phyloP scores from a whole-genome alignment of 2,113 vertebrate species.

The Indicator indicator region DNA sequence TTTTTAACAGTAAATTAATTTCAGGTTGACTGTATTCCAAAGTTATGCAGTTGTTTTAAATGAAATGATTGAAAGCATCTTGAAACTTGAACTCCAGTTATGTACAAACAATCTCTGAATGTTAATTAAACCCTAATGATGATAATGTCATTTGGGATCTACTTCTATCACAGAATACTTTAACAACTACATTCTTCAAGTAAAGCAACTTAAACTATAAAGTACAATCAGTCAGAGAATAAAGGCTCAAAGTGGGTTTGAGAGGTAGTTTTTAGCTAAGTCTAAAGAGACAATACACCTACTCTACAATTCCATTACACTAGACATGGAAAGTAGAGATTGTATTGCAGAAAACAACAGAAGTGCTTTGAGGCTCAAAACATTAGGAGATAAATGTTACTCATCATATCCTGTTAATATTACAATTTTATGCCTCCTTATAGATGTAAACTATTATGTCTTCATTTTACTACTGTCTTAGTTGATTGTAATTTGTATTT shows the following conservation, averaged over 20 bases:
- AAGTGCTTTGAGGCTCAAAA: not conserved
- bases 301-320: not conserved
- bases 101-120: not conserved
- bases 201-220: not conserved
- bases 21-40: fast-evolving
- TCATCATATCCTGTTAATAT: not conserved
- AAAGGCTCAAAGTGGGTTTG: not conserved
- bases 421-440: not conserved
- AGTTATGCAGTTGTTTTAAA: not conserved
- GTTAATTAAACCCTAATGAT: not conserved
- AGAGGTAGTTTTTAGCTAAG: not conserved
- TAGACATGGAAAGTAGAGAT: not conserved
- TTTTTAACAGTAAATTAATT: not conserved
- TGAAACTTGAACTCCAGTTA: not conserved
- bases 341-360: not conserved
- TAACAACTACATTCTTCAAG: not conserved
- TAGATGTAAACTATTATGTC: not conserved
- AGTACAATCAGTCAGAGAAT: not conserved
- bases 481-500: not conserved
- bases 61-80: not conserved
- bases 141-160: not conserved
- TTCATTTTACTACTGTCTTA: not conserved
- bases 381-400: not conserved
- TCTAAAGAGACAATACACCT: not conserved
- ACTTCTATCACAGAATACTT: not conserved